These are phyloP conservation scores for Tinea pellionella DNA, from an alignment of 2,888 invertebrate genomes.

Conservation along the genomic window DNA sequence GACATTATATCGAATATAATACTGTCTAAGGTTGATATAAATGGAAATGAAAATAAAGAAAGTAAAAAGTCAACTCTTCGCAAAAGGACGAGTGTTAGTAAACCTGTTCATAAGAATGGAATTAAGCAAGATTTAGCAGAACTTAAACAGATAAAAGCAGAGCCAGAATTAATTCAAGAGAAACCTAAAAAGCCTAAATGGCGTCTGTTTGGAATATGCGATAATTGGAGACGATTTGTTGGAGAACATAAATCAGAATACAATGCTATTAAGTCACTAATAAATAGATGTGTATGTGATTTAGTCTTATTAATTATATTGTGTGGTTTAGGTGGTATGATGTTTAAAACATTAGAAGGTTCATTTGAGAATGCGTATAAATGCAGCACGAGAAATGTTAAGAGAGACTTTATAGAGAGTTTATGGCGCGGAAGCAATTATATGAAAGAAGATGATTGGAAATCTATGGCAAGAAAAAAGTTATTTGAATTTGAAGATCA, in stretches of 20 bases:
- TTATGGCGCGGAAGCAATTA: slow-evolving; percentile 86
- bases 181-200: slow-evolving; percentile 40
- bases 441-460: slow-evolving; percentile 90
- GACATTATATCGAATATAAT: slow-evolving; percentile 37
- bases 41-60: slow-evolving; percentile 18
- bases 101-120: slow-evolving; percentile 25
- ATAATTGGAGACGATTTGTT: slow-evolving; percentile 67
- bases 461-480: slow-evolving; percentile 83
- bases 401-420: slow-evolving; percentile 85
- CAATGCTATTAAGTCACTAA: slow-evolving; percentile 57
- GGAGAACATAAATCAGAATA: slow-evolving; percentile 68
- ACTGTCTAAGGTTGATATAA: slow-evolving; percentile 30
- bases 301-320: slow-evolving; percentile 76
- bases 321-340: slow-evolving; percentile 82
- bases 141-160: slow-evolving; percentile 16
- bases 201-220: slow-evolving; percentile 28
- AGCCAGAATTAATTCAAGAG: slow-evolving; percentile 28
- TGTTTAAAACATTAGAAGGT: slow-evolving; percentile 87
- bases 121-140: slow-evolving; percentile 26
- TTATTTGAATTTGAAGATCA: slow-evolving; percentile 88
- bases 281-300: slow-evolving; percentile 77
- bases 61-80: slow-evolving; percentile 33
- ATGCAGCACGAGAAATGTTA: slow-evolving; percentile 87
- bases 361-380: slow-evolving; percentile 88
- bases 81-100: slow-evolving; percentile 26